Conservation (phyloP, 2,888 invertebrate genomes). For the Drosophila fulvimacula region DNA sequence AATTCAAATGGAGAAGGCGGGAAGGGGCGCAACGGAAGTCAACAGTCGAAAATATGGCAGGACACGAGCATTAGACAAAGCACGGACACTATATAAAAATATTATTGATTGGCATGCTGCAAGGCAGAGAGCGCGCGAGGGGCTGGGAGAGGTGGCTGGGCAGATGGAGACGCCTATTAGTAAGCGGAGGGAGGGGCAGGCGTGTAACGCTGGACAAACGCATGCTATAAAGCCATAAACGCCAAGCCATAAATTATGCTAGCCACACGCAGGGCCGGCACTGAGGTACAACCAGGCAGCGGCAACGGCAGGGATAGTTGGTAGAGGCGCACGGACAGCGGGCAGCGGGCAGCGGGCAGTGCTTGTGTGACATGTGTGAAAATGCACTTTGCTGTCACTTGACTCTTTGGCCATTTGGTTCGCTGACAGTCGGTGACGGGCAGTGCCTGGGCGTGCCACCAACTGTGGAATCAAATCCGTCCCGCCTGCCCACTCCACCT, state of each 20-base stretch:
- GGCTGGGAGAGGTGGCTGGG: neutral
- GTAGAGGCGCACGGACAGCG: too few species aligned
- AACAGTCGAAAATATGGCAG: slow-evolving; percentile 44
- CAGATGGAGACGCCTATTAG: slow-evolving; percentile 51
- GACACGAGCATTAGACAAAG: slow-evolving; percentile 54
- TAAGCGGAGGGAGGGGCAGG: slow-evolving; percentile 29
- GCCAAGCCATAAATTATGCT: slow-evolving; percentile 73
- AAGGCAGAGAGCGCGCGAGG: neutral
- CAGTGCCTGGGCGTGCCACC: neutral
- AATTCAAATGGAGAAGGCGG: neutral
- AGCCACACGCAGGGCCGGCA: slow-evolving; percentile 38
- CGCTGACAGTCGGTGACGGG: slow-evolving; percentile 45
- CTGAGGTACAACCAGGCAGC: neutral
- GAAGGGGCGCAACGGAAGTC: slow-evolving; percentile 28
- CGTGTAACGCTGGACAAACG: slow-evolving; percentile 54
- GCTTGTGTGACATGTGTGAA: slow-evolving; percentile 73
- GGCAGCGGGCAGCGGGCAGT: neutral
- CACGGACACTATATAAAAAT: slow-evolving; percentile 61
- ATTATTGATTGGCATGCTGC: slow-evolving; percentile 56
- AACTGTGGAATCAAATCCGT: slow-evolving; percentile 30
- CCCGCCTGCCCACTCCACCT: neutral
- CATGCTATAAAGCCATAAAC: slow-evolving; percentile 76
- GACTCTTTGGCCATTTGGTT: slow-evolving; percentile 52
- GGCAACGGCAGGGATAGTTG: too few species aligned
- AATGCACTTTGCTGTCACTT: slow-evolving; percentile 75